Conservation (phyloP, 2,888 invertebrate species). For the Clitarchus hookeri region DNA sequence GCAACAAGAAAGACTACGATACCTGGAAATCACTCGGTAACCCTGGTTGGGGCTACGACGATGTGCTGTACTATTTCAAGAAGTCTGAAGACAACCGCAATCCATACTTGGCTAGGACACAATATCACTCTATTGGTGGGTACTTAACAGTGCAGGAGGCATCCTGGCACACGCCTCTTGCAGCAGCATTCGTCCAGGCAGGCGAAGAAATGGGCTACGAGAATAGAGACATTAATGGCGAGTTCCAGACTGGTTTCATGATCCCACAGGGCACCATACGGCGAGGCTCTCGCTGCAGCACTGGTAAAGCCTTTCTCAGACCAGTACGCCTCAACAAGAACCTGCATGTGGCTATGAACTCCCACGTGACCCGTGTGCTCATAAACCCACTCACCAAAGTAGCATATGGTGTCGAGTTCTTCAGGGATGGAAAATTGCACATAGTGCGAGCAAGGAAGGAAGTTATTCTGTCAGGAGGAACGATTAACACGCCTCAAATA, state of each 20-base stretch:
- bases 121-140: constrained; percentile 65
- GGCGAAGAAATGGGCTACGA: constrained; percentile 84
- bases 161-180: constrained; percentile 83
- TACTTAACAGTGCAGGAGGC: constrained; percentile 85
- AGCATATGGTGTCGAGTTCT: constrained; percentile 82
- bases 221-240: constrained; percentile 83
- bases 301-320: constrained; percentile 84
- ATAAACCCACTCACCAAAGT: constrained; percentile 66
- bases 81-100: constrained; percentile 91
- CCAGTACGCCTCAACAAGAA: constrained; percentile 80
- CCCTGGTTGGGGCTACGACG: constrained; percentile 83
- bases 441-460: constrained; percentile 80
- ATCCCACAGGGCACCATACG: constrained; percentile 72
- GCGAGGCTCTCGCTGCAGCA: constrained; percentile 81
- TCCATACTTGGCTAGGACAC: constrained; percentile 77
- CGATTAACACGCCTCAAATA: constrained; percentile 91
- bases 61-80: constrained; percentile 82
- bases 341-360: constrained; percentile 80
- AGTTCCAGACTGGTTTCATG: constrained; percentile 81
- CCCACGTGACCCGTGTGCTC: constrained; percentile 76
- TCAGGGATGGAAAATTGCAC: constrained; percentile 72
- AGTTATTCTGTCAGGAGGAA: constrained; percentile 87
- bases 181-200: constrained; percentile 79
- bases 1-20: constrained; percentile 89
- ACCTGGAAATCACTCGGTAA: constrained; percentile 86